Conservation (phyloP, 2,113 vertebrate species). For the Odocoileus hemionus region DNA sequence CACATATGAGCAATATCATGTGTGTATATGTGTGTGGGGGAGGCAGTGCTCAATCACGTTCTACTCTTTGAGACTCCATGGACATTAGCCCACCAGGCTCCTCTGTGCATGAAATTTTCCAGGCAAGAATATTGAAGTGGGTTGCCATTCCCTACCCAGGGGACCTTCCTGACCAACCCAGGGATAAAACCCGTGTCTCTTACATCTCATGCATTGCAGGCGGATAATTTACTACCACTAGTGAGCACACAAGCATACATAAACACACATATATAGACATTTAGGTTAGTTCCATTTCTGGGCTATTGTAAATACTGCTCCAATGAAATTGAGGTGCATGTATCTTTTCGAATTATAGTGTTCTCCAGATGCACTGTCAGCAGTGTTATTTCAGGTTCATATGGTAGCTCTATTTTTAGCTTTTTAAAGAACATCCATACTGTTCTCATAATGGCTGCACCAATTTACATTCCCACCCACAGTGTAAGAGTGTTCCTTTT, state of each 20-base stretch:
- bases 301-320: background rate
- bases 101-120: background rate
- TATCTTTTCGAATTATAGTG: background rate
- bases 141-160: background rate
- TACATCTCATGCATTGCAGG: background rate
- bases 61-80: background rate
- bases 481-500: background rate
- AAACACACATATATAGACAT: background rate
- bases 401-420: background rate
- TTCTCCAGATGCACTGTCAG: background rate
- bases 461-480: background rate
- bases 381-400: background rate
- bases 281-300: background rate
- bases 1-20: background rate
- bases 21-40: background rate
- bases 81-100: background rate
- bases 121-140: background rate
- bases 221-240: background rate
- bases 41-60: background rate
- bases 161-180: background rate
- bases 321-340: background rate
- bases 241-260: background rate
- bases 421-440: background rate
- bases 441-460: background rate
- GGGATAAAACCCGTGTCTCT: background rate